Conservation (phyloP, 2,797 vertebrate species). For the Thunnus albacares region DNA sequence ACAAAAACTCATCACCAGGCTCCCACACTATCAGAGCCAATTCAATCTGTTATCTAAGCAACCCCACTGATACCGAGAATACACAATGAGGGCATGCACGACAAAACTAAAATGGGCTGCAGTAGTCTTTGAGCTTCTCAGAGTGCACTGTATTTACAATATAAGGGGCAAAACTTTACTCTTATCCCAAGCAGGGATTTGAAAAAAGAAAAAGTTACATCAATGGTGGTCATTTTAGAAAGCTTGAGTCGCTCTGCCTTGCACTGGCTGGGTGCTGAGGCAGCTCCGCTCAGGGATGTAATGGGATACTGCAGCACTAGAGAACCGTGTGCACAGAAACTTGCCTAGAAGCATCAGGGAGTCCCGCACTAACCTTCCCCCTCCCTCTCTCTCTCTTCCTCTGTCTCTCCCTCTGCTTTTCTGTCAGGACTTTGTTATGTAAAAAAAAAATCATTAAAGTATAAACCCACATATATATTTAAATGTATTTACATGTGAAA, state of each 20-base stretch:
- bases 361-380: conserved; percentile 80
- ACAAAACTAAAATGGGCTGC: conserved; percentile 39
- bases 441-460: conserved; percentile 9
- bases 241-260: conserved; percentile 35
- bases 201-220: conserved; percentile 8
- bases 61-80: conserved; percentile 20
- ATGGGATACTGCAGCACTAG: conserved; percentile 86
- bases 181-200: conserved; percentile 18
- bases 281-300: conserved; percentile 76
- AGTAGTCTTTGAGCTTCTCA: conserved; percentile 17
- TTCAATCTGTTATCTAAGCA: conserved; percentile 60
- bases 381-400: conserved; percentile 35
- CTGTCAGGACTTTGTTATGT: conserved; percentile 41
- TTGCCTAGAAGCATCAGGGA: conserved; percentile 85
- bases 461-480: not conserved
- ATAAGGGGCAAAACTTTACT: conserved; percentile 44
- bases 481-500: not conserved
- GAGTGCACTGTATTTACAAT: conserved; percentile 18
- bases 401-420: conserved; percentile 41
- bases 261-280: conserved; percentile 71
- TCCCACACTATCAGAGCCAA: conserved; percentile 34
- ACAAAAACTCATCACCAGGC: conserved; percentile 56
- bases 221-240: not conserved
- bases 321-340: conserved; percentile 87
- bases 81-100: conserved; percentile 36